phyloP scores from a whole-genome alignment of 2,113 vertebrate genomes.

The Dinomys branickii region DNA sequence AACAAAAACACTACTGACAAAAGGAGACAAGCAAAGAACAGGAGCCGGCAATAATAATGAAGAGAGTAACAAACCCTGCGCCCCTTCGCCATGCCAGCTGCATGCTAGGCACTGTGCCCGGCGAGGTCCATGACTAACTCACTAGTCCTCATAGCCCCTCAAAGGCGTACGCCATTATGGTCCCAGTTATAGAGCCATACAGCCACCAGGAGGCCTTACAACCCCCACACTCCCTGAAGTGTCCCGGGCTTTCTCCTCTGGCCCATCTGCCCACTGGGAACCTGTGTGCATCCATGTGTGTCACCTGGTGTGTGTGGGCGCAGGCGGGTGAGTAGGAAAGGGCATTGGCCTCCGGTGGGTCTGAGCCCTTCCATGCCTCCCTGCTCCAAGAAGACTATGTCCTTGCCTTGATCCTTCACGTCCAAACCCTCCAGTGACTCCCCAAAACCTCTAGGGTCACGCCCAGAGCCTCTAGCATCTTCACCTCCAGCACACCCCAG shows the following conservation, averaged over 20 bases:
- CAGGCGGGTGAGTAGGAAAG: no score
- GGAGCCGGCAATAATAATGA: neutral
- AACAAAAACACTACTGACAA: neutral
- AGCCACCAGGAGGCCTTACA: neutral
- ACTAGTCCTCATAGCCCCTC: neutral
- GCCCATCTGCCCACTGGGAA: neutral
- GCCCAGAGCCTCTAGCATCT: neutral
- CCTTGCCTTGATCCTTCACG: neutral
- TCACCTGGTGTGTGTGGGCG: no score
- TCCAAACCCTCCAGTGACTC: neutral
- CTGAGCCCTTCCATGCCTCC: neutral
- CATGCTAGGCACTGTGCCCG: neutral
- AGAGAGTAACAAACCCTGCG: neutral
- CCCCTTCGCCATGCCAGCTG: neutral
- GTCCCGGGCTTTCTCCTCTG: neutral
- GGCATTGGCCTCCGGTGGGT: neutral
- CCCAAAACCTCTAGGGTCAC: neutral
- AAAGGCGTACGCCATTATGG: no score
- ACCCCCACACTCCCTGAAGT: neutral
- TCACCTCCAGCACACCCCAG: neutral
- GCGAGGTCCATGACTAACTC: neutral
- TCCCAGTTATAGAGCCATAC: neutral
- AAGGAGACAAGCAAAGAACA: neutral
- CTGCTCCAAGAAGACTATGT: neutral
- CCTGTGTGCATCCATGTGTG: neutral